Evolutionary conservation across 1,140 invertebrate species (phyloP).

Genomic region (Ptiloglossa arizonensis): DNA sequence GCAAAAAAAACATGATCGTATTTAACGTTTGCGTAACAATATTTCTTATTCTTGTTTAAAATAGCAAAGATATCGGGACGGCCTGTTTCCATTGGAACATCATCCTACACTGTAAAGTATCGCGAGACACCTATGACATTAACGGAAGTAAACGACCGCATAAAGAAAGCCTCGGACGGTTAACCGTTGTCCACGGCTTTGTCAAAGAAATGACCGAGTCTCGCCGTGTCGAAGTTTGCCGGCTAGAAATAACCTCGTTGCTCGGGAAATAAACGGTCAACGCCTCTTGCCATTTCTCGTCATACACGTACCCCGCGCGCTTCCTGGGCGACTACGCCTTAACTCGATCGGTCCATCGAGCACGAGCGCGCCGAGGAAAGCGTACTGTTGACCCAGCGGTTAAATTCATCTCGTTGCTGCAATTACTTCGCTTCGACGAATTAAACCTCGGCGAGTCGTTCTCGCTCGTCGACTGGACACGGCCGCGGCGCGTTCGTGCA

Average conservation of each 20-base stretch:
- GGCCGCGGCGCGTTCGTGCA: neutral
- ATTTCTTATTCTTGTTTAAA: too few relatives aligned
- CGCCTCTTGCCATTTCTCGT: conserved; percentile 35
- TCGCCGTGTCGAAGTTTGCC: neutral
- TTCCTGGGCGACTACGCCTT: neutral
- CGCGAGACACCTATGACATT: too few relatives aligned
- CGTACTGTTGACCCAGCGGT: conserved; percentile 47
- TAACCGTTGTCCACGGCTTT: neutral
- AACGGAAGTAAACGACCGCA: too few relatives aligned
- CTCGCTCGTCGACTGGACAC: conserved; percentile 1
- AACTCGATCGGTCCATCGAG: conserved; percentile 32
- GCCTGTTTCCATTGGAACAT: too few relatives aligned
- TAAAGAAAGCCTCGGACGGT: too few relatives aligned
- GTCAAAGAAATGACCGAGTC: conserved; percentile 4
- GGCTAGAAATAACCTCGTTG: conserved; percentile 26
- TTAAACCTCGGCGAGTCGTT: conserved; percentile 26
- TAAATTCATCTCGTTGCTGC: conserved; percentile 53
- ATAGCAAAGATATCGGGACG: too few relatives aligned
- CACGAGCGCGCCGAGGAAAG: conserved; percentile 24
- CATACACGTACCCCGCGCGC: conserved; percentile 7
- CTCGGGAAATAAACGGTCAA: conserved; percentile 44
- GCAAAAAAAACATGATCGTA: too few relatives aligned
- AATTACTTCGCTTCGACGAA: conserved; percentile 52
- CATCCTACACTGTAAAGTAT: too few relatives aligned
- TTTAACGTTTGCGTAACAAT: too few relatives aligned